Evolutionary conservation across 1,140 invertebrate genomes (phyloP).

Genomic region (Thaumatotibia leucotreta): DNA sequence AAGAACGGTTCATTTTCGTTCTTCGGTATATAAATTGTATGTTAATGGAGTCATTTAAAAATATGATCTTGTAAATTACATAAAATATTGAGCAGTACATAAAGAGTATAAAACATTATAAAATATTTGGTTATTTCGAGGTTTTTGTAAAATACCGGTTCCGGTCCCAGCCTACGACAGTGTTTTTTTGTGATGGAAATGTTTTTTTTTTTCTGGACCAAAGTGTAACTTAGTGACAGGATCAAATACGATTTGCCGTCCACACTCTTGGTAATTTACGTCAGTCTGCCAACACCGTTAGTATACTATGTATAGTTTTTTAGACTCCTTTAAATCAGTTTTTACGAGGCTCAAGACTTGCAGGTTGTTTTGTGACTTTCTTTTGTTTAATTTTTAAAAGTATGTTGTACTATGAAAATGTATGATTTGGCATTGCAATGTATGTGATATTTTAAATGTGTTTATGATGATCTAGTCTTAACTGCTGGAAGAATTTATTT

Average conservation of each 20-base stretch:
- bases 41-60: too few species aligned
- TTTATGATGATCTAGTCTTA: neutral
- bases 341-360: neutral
- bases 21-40: too few species aligned
- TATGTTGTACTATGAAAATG: neutral
- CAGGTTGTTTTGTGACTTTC: neutral
- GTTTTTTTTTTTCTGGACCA: too few species aligned
- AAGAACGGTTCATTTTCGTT: too few species aligned
- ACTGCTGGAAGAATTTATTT: neutral
- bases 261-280: neutral
- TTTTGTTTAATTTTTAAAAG: neutral
- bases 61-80: too few species aligned
- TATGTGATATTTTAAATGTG: slow-evolving; percentile 4
- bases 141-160: too few species aligned
- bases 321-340: slow-evolving; percentile 1
- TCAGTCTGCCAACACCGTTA: slow-evolving; percentile 1
- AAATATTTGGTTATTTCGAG: too few species aligned
- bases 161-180: too few species aligned
- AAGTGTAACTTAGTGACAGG: neutral
- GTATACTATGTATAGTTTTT: slow-evolving; percentile 8
- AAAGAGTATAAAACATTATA: too few species aligned
- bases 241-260: slow-evolving; percentile 9
- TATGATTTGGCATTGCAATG: neutral
- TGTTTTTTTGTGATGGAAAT: too few species aligned
- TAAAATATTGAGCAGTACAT: too few species aligned